A percentile compares a stretch with the other conserved stretches of the same genome.
Conservation (phyloP, 1,140 invertebrate species). For the Idris sp. region DNA sequence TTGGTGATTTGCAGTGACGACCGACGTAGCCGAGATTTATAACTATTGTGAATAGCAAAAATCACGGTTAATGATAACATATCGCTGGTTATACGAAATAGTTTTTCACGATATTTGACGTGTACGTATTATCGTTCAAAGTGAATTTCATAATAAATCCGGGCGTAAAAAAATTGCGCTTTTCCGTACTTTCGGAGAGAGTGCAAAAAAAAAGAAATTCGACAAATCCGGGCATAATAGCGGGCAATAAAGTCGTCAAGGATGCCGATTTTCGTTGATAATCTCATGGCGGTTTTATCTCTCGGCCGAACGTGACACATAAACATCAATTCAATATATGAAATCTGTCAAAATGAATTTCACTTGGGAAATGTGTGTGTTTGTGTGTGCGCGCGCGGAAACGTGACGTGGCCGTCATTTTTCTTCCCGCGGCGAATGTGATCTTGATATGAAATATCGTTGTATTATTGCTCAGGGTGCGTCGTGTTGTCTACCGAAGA, state of each 20-base stretch:
- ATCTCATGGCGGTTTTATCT: constrained; percentile 55
- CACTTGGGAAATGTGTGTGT: constrained; percentile 71
- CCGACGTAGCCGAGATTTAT: constrained; percentile 34
- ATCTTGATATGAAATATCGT: constrained; percentile 78
- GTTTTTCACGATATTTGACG: constrained; percentile 38
- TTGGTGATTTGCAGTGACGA: constrained; percentile 65
- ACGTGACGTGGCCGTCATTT: constrained; percentile 73
- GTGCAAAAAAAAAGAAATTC: constrained; percentile 3
- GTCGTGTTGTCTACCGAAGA: constrained; percentile 64
- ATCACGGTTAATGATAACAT: constrained; percentile 51
- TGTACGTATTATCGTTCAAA: neutral
- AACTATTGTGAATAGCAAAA: constrained; percentile 37
- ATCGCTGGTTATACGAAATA: constrained; percentile 12
- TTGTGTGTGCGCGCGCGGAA: constrained; percentile 64
- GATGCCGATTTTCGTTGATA: constrained; percentile 52
- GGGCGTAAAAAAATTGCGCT: neutral
- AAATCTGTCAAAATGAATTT: constrained; percentile 79
- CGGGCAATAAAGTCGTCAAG: constrained; percentile 24
- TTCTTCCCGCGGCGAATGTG: constrained; percentile 75
- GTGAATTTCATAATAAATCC: constrained; percentile 29
- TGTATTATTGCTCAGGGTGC: constrained; percentile 74
- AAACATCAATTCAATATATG: constrained; percentile 79
- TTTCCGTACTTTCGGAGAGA: too few relatives aligned
- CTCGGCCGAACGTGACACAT: constrained; percentile 64
- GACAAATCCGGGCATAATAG: constrained; percentile 22